phyloP scores from a whole-genome alignment of 2,888 invertebrate species.

The Syrphus vitripennis region DNA sequence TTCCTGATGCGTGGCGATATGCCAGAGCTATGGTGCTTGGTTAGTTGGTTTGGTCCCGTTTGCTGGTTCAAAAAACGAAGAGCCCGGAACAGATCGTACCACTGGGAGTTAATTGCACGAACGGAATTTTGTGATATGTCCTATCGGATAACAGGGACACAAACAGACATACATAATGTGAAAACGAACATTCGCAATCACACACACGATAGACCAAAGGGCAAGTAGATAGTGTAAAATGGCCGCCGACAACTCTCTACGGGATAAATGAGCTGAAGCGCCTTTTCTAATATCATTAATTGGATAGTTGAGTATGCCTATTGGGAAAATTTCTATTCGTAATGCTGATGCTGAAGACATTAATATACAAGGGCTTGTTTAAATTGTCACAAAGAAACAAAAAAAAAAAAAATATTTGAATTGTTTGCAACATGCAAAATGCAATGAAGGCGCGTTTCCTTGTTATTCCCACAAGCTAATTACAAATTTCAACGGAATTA shows the following conservation, averaged over 20 bases:
- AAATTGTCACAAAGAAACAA: neutral
- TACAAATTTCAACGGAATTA: neutral
- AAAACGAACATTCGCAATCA: neutral
- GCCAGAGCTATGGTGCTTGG: neutral
- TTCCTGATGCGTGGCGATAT: constrained; percentile 25
- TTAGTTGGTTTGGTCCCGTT: neutral
- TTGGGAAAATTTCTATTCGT: neutral
- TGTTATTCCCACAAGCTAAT: neutral
- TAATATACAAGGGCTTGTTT: neutral
- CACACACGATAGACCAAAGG: neutral
- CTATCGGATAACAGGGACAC: constrained; percentile 45
- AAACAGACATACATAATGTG: too few relatives aligned
- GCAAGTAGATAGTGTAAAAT: neutral
- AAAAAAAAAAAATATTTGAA: neutral
- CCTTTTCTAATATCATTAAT: constrained; percentile 51
- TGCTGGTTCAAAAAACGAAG: constrained; percentile 1
- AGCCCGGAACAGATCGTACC: constrained; percentile 23
- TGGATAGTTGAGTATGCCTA: constrained; percentile 31
- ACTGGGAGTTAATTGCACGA: constrained; percentile 62
- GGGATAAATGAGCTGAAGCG: constrained; percentile 26
- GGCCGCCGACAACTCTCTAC: neutral
- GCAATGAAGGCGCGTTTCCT: neutral
- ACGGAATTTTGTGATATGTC: constrained; percentile 60
- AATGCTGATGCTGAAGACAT: neutral
- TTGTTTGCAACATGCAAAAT: neutral